Conservation (phyloP, 2,113 vertebrate species). For the Phainopepla nitens region DNA sequence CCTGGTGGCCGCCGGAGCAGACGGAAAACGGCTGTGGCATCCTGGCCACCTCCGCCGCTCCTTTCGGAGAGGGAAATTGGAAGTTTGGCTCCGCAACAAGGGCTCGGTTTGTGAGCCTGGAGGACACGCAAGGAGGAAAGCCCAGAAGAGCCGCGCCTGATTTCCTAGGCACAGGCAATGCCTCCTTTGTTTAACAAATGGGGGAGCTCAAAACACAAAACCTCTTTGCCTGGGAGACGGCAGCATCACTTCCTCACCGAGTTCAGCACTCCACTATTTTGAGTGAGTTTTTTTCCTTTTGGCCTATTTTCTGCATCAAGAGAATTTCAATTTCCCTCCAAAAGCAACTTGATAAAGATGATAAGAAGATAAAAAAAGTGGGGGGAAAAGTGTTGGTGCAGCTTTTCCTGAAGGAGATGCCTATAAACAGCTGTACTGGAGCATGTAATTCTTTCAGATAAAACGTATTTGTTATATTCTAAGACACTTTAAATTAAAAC, state of each 20-base stretch:
- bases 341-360: constrained; percentile 10
- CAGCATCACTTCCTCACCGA: not conserved
- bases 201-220: not conserved
- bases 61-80: not conserved
- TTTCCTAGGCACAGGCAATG: not conserved
- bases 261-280: no score
- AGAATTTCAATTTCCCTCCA: constrained; percentile 18
- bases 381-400: not conserved
- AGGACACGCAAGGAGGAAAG: not conserved
- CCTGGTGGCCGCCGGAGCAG: not conserved
- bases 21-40: not conserved
- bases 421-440: not conserved
- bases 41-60: accelerated
- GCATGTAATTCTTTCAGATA: not conserved
- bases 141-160: not conserved
- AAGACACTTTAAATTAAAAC: not conserved
- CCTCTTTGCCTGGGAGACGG: not conserved
- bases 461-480: not conserved
- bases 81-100: not conserved
- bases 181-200: not conserved
- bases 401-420: not conserved
- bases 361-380: not conserved
- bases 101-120: not conserved
- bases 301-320: constrained; percentile 9
- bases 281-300: not conserved